phyloP scores from a whole-genome alignment of 2,797 vertebrate species.

The Melanogrammus aeglefinus region DNA sequence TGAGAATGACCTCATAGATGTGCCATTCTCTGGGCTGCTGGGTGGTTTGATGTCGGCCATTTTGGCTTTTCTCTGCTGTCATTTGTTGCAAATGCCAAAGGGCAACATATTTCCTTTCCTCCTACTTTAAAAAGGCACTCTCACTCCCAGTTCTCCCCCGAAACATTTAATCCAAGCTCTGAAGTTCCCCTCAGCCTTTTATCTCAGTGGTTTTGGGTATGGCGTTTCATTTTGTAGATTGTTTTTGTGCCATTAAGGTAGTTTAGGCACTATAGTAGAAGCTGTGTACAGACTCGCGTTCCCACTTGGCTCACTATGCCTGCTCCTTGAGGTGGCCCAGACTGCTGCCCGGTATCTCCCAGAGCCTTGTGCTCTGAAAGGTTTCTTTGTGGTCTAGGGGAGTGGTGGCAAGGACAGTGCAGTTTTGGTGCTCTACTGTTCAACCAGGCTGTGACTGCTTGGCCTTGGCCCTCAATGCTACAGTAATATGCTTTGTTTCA shows the following conservation, averaged over 20 bases:
- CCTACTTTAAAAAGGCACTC: neutral
- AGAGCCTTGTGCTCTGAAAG: neutral
- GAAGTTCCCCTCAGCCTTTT: neutral
- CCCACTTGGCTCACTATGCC: neutral
- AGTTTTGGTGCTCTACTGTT: neutral
- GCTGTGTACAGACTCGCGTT: neutral
- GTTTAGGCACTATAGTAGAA: neutral
- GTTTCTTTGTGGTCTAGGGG: neutral
- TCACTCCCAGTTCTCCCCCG: neutral
- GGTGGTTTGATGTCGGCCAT: neutral
- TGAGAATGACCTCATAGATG: neutral
- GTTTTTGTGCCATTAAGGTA: neutral
- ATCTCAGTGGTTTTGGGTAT: neutral
- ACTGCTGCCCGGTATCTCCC: neutral
- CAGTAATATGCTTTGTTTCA: neutral
- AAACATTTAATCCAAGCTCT: neutral
- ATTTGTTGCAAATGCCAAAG: neutral
- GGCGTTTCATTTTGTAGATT: neutral
- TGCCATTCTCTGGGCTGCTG: neutral
- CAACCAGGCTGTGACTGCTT: neutral
- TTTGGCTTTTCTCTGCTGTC: neutral
- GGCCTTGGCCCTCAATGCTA: no score
- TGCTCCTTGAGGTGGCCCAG: neutral
- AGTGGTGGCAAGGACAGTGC: neutral
- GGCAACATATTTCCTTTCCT: neutral